Conservation (phyloP, 1,140 invertebrate genomes). For the Anastrepha obliqua region DNA sequence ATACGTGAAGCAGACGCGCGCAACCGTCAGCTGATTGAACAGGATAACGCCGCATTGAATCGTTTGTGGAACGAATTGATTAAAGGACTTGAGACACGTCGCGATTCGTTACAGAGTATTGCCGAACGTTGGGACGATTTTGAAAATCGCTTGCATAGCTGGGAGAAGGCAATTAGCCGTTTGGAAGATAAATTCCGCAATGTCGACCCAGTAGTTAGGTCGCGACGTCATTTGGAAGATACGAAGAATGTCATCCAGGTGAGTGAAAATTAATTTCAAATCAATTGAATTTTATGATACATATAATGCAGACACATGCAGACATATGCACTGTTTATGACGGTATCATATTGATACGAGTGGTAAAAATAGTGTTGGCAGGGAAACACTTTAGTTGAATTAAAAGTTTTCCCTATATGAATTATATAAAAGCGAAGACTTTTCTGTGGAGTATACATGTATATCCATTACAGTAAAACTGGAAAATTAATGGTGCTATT, state of each 20-base stretch:
- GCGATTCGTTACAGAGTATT: constrained; percentile 79
- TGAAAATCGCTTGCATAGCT: constrained; percentile 81
- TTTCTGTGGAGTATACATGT: too few species aligned
- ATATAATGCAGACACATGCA: too few species aligned
- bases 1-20: constrained; percentile 79
- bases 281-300: too few species aligned
- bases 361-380: too few species aligned
- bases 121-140: constrained; percentile 87
- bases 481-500: too few species aligned
- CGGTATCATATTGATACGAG: too few species aligned
- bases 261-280: constrained; percentile 58
- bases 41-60: constrained; percentile 79
- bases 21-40: constrained; percentile 79
- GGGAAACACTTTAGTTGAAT: too few species aligned
- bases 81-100: constrained; percentile 80
- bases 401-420: too few species aligned
- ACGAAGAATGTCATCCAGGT: constrained; percentile 83
- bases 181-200: constrained; percentile 84
- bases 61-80: constrained; percentile 86
- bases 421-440: too few species aligned
- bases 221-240: constrained; percentile 82
- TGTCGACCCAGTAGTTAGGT: constrained; percentile 83
- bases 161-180: constrained; percentile 78
- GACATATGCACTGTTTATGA: too few species aligned
- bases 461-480: too few species aligned